Conservation (phyloP, 2,113 vertebrate genomes). For the Alligator mississippiensis region DNA sequence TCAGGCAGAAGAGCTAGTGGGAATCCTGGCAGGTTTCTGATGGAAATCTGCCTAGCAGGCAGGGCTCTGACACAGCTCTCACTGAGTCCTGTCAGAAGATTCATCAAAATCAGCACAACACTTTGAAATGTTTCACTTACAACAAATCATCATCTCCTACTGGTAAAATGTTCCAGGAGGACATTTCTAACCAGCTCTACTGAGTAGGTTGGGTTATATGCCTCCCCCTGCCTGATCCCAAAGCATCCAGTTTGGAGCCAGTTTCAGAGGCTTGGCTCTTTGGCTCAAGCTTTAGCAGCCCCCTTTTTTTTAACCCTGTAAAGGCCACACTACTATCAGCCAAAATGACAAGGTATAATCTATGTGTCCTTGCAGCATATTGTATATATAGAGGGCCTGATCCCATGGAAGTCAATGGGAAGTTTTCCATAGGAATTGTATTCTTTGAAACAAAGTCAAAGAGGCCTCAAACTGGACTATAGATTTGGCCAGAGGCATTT, state of each 20-base stretch:
- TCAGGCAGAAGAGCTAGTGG: background rate
- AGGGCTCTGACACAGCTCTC: background rate
- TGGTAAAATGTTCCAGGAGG: conserved; percentile 36
- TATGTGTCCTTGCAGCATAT: background rate
- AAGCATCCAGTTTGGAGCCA: background rate
- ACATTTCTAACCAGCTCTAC: conserved; percentile 52
- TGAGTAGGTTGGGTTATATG: background rate
- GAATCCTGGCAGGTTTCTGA: background rate
- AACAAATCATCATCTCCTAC: conserved; percentile 30
- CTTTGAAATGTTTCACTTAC: conserved; percentile 31
- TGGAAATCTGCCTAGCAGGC: conserved; percentile 17
- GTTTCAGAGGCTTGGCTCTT: background rate
- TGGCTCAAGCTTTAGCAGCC: background rate
- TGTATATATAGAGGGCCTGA: background rate
- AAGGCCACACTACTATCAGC: background rate
- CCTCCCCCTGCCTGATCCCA: conserved; percentile 19
- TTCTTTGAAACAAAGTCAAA: too few species aligned
- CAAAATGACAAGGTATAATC: background rate
- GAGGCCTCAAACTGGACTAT: too few species aligned
- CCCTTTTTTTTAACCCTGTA: background rate
- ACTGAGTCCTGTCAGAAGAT: conserved; percentile 36
- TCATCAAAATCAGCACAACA: conserved; percentile 13
- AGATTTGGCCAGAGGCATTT: too few species aligned
- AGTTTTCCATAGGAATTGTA: conserved; percentile 22
- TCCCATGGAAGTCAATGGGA: background rate